phyloP scores from a whole-genome alignment of 2,888 invertebrate genomes.

The Drosophila bunnanda region DNA sequence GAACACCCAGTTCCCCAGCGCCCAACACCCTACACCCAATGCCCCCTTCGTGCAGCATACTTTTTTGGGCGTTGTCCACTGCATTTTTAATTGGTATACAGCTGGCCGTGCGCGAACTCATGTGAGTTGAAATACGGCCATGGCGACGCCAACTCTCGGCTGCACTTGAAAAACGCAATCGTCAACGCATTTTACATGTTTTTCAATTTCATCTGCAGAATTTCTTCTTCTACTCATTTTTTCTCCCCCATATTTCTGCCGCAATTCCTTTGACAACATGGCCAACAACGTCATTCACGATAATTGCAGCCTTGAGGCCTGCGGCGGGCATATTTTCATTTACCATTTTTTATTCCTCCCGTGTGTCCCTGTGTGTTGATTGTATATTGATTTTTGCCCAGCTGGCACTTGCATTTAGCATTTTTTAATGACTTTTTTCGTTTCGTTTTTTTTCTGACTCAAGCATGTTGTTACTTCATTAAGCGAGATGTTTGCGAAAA shows the following conservation, averaged over 20 bases:
- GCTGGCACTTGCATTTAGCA: slow-evolving; percentile 65
- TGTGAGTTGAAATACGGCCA: slow-evolving; percentile 24
- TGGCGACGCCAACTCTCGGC: slow-evolving; percentile 11
- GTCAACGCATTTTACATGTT: slow-evolving; percentile 65
- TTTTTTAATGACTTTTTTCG: slow-evolving; percentile 70
- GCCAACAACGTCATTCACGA: slow-evolving; percentile 46
- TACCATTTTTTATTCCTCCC: slow-evolving; percentile 5
- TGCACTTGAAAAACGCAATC: slow-evolving; percentile 76
- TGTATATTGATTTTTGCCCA: slow-evolving; percentile 70
- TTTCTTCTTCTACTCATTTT: slow-evolving; percentile 16
- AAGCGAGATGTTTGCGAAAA: slow-evolving; percentile 61
- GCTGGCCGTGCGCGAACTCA: slow-evolving; percentile 33
- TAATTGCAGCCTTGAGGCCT: slow-evolving; percentile 74
- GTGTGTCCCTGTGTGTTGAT: slow-evolving; percentile 52
- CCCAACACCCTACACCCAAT: background rate
- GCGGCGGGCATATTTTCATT: slow-evolving; percentile 26
- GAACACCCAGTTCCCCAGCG: background rate
- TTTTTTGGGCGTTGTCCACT: slow-evolving; percentile 77
- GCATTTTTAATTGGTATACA: slow-evolving; percentile 78
- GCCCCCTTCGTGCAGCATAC: slow-evolving; percentile 40
- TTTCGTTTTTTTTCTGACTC: slow-evolving; percentile 36
- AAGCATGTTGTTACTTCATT: slow-evolving; percentile 75
- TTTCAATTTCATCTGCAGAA: slow-evolving; percentile 38
- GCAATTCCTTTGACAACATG: slow-evolving; percentile 64
- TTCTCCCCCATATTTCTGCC: slow-evolving; percentile 20